Evolutionary conservation across 2,888 invertebrate species (phyloP).

Genomic region (Lithophane ornitopus): DNA sequence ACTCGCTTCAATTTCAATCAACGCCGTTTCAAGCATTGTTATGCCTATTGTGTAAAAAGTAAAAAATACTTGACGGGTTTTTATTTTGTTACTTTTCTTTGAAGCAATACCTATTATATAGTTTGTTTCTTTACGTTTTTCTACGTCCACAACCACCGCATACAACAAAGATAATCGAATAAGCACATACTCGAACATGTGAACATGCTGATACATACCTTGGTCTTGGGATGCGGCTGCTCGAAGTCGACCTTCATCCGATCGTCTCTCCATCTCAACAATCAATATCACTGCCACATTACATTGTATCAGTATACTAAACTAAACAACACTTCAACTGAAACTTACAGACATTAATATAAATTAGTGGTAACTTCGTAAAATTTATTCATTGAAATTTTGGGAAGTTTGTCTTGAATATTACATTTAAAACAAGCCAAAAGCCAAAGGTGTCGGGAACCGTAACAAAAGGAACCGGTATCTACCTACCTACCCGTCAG

Average conservation of each 20-base stretch:
- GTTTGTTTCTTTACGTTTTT: not conserved
- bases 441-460: conserved; percentile 13
- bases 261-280: conserved; percentile 86
- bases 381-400: conserved; percentile 18
- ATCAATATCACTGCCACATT: conserved; percentile 76
- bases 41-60: not conserved
- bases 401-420: conserved; percentile 45
- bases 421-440: conserved; percentile 34
- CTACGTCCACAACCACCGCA: not conserved
- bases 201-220: conserved; percentile 72
- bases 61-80: not conserved
- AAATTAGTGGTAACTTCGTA: conserved; percentile 55
- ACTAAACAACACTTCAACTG: conserved; percentile 53
- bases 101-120: too few relatives aligned
- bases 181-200: not conserved
- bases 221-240: conserved; percentile 82
- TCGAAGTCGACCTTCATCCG: conserved; percentile 83
- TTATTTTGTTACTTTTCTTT: too few relatives aligned
- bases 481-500: conserved; percentile 16
- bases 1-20: not conserved
- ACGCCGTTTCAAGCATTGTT: conserved; percentile 7
- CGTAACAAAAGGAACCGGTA: conserved; percentile 28
- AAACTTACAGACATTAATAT: conserved; percentile 27
- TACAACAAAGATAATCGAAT: not conserved
- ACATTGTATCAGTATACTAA: conserved; percentile 72